These are phyloP conservation scores for Petrolisthes cinctipes DNA, from an alignment of 2,888 invertebrate genomes.

Conservation along the genomic window DNA sequence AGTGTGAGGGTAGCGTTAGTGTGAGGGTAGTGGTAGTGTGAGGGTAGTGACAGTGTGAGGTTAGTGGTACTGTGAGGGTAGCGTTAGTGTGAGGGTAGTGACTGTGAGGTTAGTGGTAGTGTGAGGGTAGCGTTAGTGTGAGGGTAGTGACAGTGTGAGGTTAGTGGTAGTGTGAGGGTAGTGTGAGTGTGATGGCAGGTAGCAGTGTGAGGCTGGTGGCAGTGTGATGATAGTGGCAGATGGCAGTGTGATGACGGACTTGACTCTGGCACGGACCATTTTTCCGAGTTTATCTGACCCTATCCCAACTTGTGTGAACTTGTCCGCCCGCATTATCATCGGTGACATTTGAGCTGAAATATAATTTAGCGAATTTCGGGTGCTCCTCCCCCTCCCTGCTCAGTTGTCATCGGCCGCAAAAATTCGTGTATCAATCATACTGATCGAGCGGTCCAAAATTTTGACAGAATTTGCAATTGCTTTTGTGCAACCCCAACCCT, in stretches of 20 bases:
- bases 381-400: conserved; percentile 36
- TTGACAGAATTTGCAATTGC: conserved; percentile 61
- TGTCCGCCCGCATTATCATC: conserved; percentile 44
- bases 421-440: conserved; percentile 56
- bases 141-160: too few relatives aligned
- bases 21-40: too few relatives aligned
- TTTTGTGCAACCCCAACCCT: conserved; percentile 45
- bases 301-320: neutral
- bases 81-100: too few relatives aligned
- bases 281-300: conserved; percentile 2
- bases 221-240: neutral
- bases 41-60: too few relatives aligned
- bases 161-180: too few relatives aligned
- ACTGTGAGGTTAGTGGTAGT: too few relatives aligned
- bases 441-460: conserved; percentile 56
- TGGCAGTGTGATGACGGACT: too few relatives aligned
- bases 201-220: too few relatives aligned
- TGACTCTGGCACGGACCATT: neutral
- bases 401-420: conserved; percentile 54
- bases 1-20: too few relatives aligned
- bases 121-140: too few relatives aligned
- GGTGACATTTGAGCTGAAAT: conserved; percentile 36
- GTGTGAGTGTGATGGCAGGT: too few relatives aligned
- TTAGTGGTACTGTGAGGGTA: too few relatives aligned
- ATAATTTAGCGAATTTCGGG: conserved; percentile 48